Percentiles rank a stretch among this genome's conserved stretches.
phyloP scores from a whole-genome alignment of 2,797 vertebrate genomes.

The Zalophus californianus region DNA sequence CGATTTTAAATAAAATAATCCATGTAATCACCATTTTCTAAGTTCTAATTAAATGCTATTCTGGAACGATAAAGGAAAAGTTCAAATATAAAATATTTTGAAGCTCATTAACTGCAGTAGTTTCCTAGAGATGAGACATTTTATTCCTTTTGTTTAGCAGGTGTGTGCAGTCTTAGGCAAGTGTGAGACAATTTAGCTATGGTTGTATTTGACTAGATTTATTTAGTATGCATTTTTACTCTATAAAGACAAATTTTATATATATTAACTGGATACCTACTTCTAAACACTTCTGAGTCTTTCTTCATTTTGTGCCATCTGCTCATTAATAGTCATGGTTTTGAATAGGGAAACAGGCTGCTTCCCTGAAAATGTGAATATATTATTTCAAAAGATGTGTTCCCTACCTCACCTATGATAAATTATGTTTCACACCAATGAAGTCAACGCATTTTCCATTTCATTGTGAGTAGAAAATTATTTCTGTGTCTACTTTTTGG shows the following conservation, averaged over 20 bases:
- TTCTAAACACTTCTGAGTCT: conserved; percentile 73
- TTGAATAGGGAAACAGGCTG: conserved; percentile 65
- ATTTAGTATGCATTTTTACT: conserved; percentile 85
- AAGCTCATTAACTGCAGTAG: conserved; percentile 85
- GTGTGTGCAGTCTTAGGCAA: conserved; percentile 84
- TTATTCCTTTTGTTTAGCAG: conserved; percentile 84
- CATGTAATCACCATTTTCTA: conserved; percentile 74
- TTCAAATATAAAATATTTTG: conserved; percentile 86
- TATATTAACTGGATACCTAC: conserved; percentile 72
- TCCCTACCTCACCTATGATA: conserved; percentile 27
- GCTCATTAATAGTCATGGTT: conserved; percentile 60
- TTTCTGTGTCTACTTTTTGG: background rate
- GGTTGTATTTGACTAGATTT: conserved; percentile 87
- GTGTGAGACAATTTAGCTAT: conserved; percentile 85
- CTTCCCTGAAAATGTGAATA: conserved; percentile 59
- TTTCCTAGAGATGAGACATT: conserved; percentile 85
- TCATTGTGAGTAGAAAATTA: background rate
- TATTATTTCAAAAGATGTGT: conserved; percentile 30
- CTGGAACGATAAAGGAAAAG: conserved; percentile 79
- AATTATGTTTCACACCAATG: background rate
- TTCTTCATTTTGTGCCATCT: conserved; percentile 68
- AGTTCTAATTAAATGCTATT: conserved; percentile 82
- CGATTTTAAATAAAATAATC: conserved; percentile 78
- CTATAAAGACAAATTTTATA: conserved; percentile 75
- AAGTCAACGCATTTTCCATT: background rate